Conservation (phyloP, 1,140 invertebrate genomes). For the Drosophila pandora region DNA sequence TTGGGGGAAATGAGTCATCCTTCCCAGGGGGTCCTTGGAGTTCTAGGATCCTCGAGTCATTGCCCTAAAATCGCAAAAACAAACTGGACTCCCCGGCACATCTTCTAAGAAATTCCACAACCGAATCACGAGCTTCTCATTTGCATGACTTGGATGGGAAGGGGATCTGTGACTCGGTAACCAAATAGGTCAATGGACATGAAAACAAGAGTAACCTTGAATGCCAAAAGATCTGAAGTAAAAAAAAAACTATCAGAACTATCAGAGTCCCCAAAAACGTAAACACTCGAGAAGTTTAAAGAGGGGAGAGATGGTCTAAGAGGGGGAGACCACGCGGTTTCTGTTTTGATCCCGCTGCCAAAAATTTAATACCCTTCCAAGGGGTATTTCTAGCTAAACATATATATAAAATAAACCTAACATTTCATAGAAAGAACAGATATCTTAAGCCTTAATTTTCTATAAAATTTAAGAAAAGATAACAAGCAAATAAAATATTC, state of each 20-base stretch:
- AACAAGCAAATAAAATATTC: neutral
- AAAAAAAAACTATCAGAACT: conserved; percentile 10
- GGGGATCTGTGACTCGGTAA: conserved; percentile 13
- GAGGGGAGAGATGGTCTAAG: neutral
- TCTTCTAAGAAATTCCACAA: conserved; percentile 12
- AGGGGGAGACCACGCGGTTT: conserved; percentile 51
- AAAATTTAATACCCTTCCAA: neutral
- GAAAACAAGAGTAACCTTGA: conserved; percentile 82
- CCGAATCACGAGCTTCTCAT: conserved; percentile 26
- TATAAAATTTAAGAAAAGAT: neutral
- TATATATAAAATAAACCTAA: no score
- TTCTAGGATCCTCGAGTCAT: neutral
- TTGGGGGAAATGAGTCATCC: no score
- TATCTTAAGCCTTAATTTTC: neutral
- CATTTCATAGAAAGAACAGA: no score
- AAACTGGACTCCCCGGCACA: neutral
- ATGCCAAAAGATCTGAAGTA: conserved; percentile 31
- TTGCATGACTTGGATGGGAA: conserved; percentile 32
- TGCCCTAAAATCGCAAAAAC: neutral
- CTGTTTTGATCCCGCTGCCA: conserved; percentile 33
- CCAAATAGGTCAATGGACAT: conserved; percentile 82
- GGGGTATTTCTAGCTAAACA: no score
- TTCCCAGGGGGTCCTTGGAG: neutral
- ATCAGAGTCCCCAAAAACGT: conserved; percentile 60
- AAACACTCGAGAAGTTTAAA: conserved; percentile 57